Evolutionary conservation across 1,140 invertebrate species (phyloP).

Genomic region (Drosophila neocordata): DNA sequence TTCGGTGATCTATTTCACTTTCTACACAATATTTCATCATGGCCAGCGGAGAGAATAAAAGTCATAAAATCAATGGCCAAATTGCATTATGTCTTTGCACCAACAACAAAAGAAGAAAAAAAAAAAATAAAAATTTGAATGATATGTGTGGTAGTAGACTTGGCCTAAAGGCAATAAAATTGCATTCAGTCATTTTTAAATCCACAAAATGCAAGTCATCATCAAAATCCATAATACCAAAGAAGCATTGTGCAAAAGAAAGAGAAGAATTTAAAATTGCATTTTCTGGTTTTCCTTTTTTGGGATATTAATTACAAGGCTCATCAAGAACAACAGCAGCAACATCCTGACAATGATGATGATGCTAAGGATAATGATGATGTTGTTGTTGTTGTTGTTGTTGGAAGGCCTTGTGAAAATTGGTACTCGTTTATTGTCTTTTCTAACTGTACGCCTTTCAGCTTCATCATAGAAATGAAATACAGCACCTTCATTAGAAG

Average conservation of each 20-base stretch:
- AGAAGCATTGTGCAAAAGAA: background rate
- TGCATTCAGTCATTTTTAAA: background rate
- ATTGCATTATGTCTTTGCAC: constrained; percentile 31
- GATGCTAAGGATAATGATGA: background rate
- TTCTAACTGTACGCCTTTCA: background rate
- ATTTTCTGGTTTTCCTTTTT: constrained; percentile 6
- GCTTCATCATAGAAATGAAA: constrained; percentile 5
- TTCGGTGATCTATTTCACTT: too few species aligned
- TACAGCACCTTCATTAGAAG: constrained; percentile 55
- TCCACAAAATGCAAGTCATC: constrained; percentile 15
- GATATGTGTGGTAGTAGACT: background rate
- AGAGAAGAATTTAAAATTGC: background rate
- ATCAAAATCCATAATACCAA: background rate
- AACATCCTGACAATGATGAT: constrained; percentile 2
- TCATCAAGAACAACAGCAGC: constrained; percentile 11
- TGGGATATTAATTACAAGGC: constrained; percentile 17
- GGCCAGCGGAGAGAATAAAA: constrained; percentile 43
- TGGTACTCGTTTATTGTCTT: background rate
- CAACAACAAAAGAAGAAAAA: too few species aligned
- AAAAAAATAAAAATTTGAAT: background rate
- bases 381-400: background rate
- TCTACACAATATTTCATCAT: background rate
- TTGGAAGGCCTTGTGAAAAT: constrained; percentile 1
- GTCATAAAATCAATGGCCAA: constrained; percentile 56
- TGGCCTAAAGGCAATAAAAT: background rate